Base-by-base conservation (phyloP, 1,140 invertebrate species). In the Sinonovacula constricta region DNA sequence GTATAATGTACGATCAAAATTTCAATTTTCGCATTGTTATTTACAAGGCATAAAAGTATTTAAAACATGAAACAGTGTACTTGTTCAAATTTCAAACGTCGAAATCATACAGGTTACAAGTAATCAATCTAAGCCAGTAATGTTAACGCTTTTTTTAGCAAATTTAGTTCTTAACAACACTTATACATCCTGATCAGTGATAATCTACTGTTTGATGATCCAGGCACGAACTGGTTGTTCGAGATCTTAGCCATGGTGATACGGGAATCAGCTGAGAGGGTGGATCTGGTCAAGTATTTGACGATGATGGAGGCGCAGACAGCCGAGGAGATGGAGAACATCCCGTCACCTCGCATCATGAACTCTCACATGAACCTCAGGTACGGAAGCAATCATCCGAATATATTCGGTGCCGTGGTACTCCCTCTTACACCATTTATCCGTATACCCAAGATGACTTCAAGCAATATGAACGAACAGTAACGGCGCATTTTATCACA, bases 141-240 rank as follows among this genome's bases (percentile, higher is more conserved):
- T 63, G 2, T 2, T 18, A 1, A 31, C 36, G 22, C 30, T 18
- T 18, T 63, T 15, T n/a, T 34, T 31, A 22, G 31, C 12, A 3
- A 63, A 63, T 63, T 1, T 34, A 63, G 36, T 14, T 31, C 18
- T 12, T 34, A 5, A 34, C n/a, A n/a, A n/a, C n/a, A n/a, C n/a
- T n/a, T n/a, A n/a, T n/a, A n/a, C n/a, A n/a, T n/a, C n/a, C n/a
- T n/a, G n/a, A 5, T 33, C 22, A 63, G 1, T 1, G 31, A 7
- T 15, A 24, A 10, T 12, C 49, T 24, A 45, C n/a, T n/a, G n/a
- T 1, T 15, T n/a, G 39, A 33, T 15, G 15, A 10, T 49, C 12
- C 26, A 66, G 33, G 63, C 34, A 66, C 63, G 1, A 66, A 66
- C 28, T 66, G 63, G 63, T 5, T 66, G 33, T 66, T 24, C 49